Evolutionary conservation across 2,888 invertebrate species (phyloP).

Genomic region (Oxycera nigricornis): DNA sequence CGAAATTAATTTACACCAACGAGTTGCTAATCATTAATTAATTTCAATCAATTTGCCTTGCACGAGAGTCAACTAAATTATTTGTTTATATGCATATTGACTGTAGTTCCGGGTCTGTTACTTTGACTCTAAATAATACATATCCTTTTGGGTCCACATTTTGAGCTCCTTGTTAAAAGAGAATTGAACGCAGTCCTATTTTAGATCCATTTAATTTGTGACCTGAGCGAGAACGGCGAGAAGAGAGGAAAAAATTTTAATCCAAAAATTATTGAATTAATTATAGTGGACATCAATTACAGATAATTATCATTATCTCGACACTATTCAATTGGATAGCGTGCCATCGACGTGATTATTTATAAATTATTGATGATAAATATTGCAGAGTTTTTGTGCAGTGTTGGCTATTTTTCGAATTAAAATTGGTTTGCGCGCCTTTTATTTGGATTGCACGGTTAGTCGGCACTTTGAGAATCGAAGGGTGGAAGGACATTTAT

Average conservation of each 20-base stretch:
- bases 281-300: background rate
- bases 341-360: background rate
- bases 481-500: too few species aligned
- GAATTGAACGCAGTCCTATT: too few species aligned
- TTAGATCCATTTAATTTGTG: too few species aligned
- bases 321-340: background rate
- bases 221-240: too few species aligned
- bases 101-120: background rate
- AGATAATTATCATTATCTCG: background rate
- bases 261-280: background rate
- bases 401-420: background rate
- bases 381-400: background rate
- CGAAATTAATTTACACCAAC: background rate
- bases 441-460: background rate
- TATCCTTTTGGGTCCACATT: too few species aligned
- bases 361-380: background rate
- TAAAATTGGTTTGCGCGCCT: background rate
- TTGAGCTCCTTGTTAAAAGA: too few species aligned
- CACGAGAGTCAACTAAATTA: background rate
- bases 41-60: background rate
- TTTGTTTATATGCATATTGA: background rate
- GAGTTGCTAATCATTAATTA: conserved; percentile 7
- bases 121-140: background rate
- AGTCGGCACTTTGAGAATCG: too few species aligned
- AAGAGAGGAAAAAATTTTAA: too few species aligned